These are phyloP conservation scores for Scylla paramamosain DNA, from an alignment of 1,140 invertebrate species.

Conservation along the genomic window DNA sequence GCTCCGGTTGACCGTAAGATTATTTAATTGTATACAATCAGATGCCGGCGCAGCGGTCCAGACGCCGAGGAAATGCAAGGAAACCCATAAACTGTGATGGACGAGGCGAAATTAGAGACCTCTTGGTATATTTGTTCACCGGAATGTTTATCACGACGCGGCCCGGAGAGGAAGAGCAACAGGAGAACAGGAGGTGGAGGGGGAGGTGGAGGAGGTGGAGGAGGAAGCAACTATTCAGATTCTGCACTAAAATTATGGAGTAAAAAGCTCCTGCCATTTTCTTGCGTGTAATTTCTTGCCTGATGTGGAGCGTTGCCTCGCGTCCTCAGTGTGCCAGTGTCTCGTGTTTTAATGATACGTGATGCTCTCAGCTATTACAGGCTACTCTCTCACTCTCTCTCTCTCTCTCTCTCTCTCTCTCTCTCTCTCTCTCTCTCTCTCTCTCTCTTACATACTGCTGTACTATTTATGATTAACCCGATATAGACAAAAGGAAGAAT, in stretches of 20 bases:
- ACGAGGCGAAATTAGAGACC: constrained; percentile 11
- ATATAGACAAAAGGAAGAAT: no score
- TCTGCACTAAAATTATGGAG: neutral
- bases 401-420: no score
- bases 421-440: no score
- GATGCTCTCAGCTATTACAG: no score
- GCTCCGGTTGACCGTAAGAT: neutral
- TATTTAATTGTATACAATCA: neutral
- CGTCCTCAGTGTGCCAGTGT: no score
- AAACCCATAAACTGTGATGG: neutral
- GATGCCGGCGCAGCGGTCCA: neutral
- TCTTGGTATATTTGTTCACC: neutral
- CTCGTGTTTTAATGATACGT: no score
- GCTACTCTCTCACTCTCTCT: no score
- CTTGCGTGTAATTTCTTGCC: neutral
- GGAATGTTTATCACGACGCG: neutral
- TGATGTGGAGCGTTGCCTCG: no score
- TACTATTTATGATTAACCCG: no score
- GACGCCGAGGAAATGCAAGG: constrained; percentile 5
- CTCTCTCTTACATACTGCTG: no score
- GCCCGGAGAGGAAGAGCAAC: neutral
- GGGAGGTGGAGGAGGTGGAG: neutral
- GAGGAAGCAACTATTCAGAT: neutral
- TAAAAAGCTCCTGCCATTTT: neutral
- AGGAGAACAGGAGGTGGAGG: neutral